Base-by-base conservation (phyloP, 2,888 invertebrate species). In the Synanthedon andrenaeformis region DNA sequence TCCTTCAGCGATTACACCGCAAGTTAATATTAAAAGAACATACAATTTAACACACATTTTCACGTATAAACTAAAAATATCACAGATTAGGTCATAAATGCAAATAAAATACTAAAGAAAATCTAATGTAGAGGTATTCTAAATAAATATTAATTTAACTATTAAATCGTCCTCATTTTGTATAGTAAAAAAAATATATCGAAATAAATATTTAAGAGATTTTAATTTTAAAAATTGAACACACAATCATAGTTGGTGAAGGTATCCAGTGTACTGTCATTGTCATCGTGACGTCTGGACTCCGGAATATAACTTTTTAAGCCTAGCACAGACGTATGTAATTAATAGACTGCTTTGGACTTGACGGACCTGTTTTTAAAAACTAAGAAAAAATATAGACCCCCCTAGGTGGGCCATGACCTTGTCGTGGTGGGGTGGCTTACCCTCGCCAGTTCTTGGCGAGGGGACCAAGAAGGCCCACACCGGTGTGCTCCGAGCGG, bases 31-130 rank as follows among this genome's bases (percentile, higher is more conserved):
- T 58, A 74, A 58, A 61, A 65, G 49, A 41, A 62, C 52, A 64
- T 64, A 58, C 59, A 70, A 58, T 60, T 58, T 64, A n/a, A 60
- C 54, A 61, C 62, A 67, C 80, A 82, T 82, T 65, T 68, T 55
- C 48, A 56, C 56, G 56, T 55, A 54, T 13, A 52, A 56, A 42
- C 51, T 57, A 60, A 57, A 53, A 55, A 58, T 72, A 77, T 75
- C 74, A 74, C 74, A 76, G 74, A 55, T 59, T 52, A 48, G 13
- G 45, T 45, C n/a, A 45, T 12, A 45, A 45, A 45, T 13, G 13
- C 13, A 45, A 45, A 41, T n/a, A 12, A 23, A 42, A 23, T 49
- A 53, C 45, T 45, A 42, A n/a, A 42, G 42, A 2, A 5, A 23
- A 23, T 23, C 23, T 23, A 35, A 35, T 35, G 35, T 35, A 35